Percentiles rank a stretch among this genome's conserved stretches.
These are phyloP conservation scores for Cheilosia impressa DNA, from an alignment of 2,888 invertebrate genomes.

Conservation along the genomic window DNA sequence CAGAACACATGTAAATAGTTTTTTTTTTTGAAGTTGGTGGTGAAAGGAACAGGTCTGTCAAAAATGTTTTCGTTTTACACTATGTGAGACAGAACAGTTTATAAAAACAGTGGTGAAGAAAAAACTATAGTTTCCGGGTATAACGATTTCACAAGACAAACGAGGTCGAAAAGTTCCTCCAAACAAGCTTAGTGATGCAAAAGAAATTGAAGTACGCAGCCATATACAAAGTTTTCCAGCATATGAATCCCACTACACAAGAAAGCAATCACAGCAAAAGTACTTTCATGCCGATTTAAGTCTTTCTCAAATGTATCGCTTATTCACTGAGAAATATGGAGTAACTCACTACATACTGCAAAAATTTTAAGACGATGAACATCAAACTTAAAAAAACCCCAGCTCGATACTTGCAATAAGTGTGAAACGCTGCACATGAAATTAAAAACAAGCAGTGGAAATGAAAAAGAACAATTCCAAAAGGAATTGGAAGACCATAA, in stretches of 20 bases:
- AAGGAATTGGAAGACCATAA: slow-evolving; percentile 23
- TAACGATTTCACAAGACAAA: slow-evolving; percentile 25
- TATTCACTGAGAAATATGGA: slow-evolving; percentile 42
- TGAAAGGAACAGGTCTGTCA: slow-evolving; percentile 7
- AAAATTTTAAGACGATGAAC: slow-evolving; percentile 60
- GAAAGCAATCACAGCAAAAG: slow-evolving; percentile 23
- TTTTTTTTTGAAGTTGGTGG: slow-evolving; percentile 19
- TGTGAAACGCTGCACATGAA: slow-evolving; percentile 66
- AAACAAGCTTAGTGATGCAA: slow-evolving; percentile 6
- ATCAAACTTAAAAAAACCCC: slow-evolving; percentile 70
- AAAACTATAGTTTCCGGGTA: slow-evolving; percentile 9
- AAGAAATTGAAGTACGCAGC: slow-evolving; percentile 8
- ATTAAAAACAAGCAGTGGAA: slow-evolving; percentile 23
- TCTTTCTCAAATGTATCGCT: slow-evolving; percentile 42
- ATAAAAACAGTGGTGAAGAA: slow-evolving; percentile 5
- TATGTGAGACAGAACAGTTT: slow-evolving; percentile 20
- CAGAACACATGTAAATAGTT: not conserved
- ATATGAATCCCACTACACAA: slow-evolving; percentile 6
- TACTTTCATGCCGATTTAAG: slow-evolving; percentile 37
- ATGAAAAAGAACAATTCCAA: no score
- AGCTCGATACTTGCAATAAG: slow-evolving; percentile 68
- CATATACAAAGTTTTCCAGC: slow-evolving; percentile 1
- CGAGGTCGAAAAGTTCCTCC: slow-evolving; percentile 11
- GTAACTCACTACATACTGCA: slow-evolving; percentile 65
- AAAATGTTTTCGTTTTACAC: slow-evolving; percentile 19